A percentile compares a stretch with the other conserved stretches of the same genome.
Evolutionary conservation across 2,113 vertebrate genomes (phyloP).

Genomic region (Nibea coibor): DNA sequence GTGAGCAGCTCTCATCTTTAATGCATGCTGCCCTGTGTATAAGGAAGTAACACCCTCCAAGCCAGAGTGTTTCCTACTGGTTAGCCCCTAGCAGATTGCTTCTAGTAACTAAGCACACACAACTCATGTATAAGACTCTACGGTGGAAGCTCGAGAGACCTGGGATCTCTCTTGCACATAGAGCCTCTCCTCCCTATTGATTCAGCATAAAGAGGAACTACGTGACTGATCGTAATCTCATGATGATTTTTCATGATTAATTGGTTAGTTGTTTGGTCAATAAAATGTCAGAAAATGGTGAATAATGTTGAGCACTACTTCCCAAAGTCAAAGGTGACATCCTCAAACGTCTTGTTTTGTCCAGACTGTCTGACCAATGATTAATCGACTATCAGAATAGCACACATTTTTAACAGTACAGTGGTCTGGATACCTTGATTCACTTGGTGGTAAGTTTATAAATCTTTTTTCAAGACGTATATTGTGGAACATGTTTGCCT

Average conservation of each 20-base stretch:
- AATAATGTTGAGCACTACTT: too few relatives aligned
- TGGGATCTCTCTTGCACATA: constrained; percentile 6
- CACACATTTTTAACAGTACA: background rate
- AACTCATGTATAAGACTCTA: background rate
- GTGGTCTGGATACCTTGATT: too few relatives aligned
- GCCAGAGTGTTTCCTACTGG: constrained; percentile 50
- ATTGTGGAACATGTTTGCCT: too few relatives aligned
- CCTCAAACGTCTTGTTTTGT: too few relatives aligned
- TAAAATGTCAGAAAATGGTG: too few relatives aligned
- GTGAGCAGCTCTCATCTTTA: constrained; percentile 69
- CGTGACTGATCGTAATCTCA: background rate
- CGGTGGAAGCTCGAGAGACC: background rate
- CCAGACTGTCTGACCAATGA: too few relatives aligned
- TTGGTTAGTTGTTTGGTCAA: too few relatives aligned
- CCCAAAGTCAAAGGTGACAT: too few relatives aligned
- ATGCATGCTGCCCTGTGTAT: constrained; percentile 66
- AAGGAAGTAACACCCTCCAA: constrained; percentile 59
- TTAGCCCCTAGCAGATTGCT: constrained; percentile 39
- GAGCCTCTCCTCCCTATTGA: background rate
- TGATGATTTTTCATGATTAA: too few relatives aligned
- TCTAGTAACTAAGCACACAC: constrained; percentile 11
- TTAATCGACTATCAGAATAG: too few relatives aligned
- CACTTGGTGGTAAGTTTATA: too few relatives aligned
- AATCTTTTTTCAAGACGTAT: too few relatives aligned
- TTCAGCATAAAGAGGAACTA: background rate